Percentiles rank a stretch among this genome's conserved stretches.
Evolutionary conservation across 2,888 invertebrate genomes (phyloP).

Genomic region (Argyresthia albistria): DNA sequence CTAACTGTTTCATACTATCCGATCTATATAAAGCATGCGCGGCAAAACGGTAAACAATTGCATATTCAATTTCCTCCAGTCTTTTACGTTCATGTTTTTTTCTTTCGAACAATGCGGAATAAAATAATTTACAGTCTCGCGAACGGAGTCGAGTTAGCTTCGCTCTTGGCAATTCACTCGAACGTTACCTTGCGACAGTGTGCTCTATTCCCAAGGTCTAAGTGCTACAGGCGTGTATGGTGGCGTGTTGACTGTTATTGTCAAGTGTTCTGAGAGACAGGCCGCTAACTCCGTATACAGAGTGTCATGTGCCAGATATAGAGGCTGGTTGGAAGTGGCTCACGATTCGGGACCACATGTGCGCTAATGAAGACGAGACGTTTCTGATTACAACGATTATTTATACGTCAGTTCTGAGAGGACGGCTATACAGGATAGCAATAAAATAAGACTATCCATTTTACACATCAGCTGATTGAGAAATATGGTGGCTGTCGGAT

Average conservation of each 20-base stretch:
- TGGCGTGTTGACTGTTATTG: constrained; percentile 23
- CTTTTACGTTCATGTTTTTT: neutral
- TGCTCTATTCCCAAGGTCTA: constrained; percentile 5
- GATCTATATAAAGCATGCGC: no score
- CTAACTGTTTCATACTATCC: no score
- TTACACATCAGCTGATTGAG: no score
- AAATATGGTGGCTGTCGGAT: no score
- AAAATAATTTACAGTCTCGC: constrained; percentile 22
- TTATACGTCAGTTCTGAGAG: neutral
- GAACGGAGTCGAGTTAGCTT: neutral
- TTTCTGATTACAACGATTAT: constrained; percentile 8
- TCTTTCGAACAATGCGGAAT: constrained; percentile 21
- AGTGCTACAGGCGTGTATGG: constrained; percentile 5
- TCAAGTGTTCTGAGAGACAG: constrained; percentile 23
- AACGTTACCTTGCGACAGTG: no score
- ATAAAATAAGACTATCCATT: no score
- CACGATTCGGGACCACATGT: constrained; percentile 24
- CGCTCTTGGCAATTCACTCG: no score
- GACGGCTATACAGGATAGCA: no score
- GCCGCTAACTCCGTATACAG: constrained; percentile 27
- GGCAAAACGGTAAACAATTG: neutral
- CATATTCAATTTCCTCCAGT: constrained; percentile 4
- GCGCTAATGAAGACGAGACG: constrained; percentile 39
- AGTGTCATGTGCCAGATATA: constrained; percentile 31
- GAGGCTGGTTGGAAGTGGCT: constrained; percentile 10